Base-by-base conservation (phyloP, 2,888 invertebrate species). In the Eristalis tenax region DNA sequence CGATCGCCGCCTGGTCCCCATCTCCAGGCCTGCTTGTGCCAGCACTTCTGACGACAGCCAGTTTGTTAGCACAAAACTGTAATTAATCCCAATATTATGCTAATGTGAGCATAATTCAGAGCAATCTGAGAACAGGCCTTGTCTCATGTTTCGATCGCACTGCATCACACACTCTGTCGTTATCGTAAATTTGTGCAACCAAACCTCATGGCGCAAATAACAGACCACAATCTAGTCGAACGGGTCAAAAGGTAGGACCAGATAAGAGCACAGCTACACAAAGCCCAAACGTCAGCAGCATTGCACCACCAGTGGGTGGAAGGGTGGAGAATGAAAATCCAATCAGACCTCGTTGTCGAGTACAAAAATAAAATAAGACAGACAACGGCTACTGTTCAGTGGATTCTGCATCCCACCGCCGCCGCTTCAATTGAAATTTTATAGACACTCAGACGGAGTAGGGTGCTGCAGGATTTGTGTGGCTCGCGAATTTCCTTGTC, bases 241-340 rank as follows among this genome's bases (percentile, higher is more conserved):
- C 26, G 73, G 77, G 77, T 85, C 85, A 77, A 73, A 70, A 74
- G 69, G 81, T 73, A 73, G 59, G 63, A 32, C 66, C 38, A 73
- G 85, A 85, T 85, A 77, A 85, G 81, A 75, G 71, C 65, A 66
- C 5, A 73, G 23, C 50, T 18, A 18, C 50, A n/a, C 50, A 50
- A 50, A 50, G 50, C 50, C n/a, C 43, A 40, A 28, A 15, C 43
- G n/a, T 13, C 43, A 18, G 18, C 6, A 5, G 18, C 18, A 50
- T 18, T 18, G 18, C 8, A 18, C n/a, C 38, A 66, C 28, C 15
- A 38, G 26, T 50, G 66, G 43, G 57, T 28, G 32, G 38, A 32
- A 32, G 43, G 74, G 77, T 74, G 74, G 18, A 38, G 74, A 78
- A 74, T 78, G 82, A 65, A 73, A 82, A 86, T 86, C 78, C 86